Conservation (phyloP, 2,113 vertebrate species). For the Sylvia atricapilla region DNA sequence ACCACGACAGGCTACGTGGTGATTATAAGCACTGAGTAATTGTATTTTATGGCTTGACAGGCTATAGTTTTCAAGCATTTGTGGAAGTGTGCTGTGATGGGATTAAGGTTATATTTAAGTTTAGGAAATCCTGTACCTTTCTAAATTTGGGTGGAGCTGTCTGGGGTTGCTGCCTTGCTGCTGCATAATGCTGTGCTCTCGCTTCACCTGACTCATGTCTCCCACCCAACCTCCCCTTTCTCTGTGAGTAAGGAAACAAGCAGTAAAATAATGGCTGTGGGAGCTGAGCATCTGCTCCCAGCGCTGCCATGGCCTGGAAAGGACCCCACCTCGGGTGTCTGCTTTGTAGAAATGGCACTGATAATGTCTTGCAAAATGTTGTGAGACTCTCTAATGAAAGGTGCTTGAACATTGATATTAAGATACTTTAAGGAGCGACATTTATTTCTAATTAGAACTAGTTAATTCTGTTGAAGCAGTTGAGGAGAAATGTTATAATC, state of each 20-base stretch:
- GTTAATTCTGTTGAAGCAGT: background rate
- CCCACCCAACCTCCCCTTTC: background rate
- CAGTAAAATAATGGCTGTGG: background rate
- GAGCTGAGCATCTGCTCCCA: background rate
- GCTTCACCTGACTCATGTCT: background rate
- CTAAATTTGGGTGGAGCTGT: background rate
- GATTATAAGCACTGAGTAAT: background rate
- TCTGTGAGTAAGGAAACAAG: background rate
- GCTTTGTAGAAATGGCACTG: background rate
- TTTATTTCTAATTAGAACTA: background rate
- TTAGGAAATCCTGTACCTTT: background rate
- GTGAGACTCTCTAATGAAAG: background rate
- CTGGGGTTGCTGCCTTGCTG: background rate
- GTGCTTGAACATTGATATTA: background rate
- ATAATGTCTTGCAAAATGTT: background rate
- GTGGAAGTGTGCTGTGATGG: background rate
- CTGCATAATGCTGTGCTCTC: background rate
- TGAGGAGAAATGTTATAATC: background rate
- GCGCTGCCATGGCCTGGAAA: background rate
- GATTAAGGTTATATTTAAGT: background rate
- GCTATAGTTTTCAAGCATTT: background rate
- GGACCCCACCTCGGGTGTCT: background rate
- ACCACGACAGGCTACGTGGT: background rate
- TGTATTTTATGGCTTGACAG: background rate
- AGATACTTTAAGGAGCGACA: background rate